A percentile compares a stretch with the other conserved stretches of the same genome.
Conservation (phyloP, 2,113 vertebrate genomes). For the Coturnix japonica region DNA sequence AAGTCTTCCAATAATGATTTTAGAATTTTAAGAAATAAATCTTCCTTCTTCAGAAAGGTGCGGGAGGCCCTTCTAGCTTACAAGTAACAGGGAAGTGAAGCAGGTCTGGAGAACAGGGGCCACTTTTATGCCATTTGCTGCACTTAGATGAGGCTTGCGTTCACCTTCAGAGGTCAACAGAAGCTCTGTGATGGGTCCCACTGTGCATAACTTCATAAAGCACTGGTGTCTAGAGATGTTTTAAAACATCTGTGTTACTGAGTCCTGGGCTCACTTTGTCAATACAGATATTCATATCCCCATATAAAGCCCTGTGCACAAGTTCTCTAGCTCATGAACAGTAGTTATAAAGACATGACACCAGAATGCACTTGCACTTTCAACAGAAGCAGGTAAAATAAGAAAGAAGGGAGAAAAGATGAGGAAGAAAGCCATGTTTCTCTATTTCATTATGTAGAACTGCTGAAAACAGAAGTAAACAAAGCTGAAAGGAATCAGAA, state of each 20-base stretch:
- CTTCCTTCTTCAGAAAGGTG: not conserved
- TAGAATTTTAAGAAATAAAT: not conserved
- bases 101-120: not conserved
- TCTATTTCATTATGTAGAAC: not conserved
- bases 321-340: not conserved
- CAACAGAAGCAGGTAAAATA: not conserved
- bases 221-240: not conserved
- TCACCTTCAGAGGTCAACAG: not conserved
- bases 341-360: not conserved
- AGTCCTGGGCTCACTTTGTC: not conserved
- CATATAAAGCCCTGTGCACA: fast-evolving
- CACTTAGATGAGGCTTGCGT: not conserved
- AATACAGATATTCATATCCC: not conserved
- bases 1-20: not conserved
- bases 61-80: not conserved
- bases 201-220: not conserved
- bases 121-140: not conserved
- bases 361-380: not conserved
- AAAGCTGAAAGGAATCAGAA: not conserved
- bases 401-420: not conserved
- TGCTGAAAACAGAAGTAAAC: not conserved
- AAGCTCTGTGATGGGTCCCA: not conserved
- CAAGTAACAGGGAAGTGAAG: not conserved
- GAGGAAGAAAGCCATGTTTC: not conserved
- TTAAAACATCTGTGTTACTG: not conserved